These are phyloP conservation scores for Ypsolopha scabrella DNA, from an alignment of 2,888 invertebrate genomes.

Conservation along the genomic window DNA sequence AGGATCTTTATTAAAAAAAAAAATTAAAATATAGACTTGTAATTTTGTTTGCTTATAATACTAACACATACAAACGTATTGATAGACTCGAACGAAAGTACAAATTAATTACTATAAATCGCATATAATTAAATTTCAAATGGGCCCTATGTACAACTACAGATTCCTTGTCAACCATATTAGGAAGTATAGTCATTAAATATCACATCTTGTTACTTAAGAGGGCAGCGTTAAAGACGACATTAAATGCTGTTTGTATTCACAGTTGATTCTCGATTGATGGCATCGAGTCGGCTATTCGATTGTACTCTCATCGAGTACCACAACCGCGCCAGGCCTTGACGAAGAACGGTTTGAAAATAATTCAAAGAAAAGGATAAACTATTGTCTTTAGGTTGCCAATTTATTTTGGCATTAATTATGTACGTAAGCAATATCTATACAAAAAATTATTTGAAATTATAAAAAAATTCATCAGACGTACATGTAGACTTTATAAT, in stretches of 20 bases:
- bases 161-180: not conserved
- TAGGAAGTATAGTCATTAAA: conserved; percentile 14
- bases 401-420: too few species aligned
- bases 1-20: too few species aligned
- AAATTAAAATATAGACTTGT: too few species aligned
- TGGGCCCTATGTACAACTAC: too few species aligned
- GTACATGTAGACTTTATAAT: too few species aligned
- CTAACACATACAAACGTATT: too few species aligned
- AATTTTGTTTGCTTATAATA: too few species aligned
- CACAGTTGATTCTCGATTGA: conserved; percentile 1
- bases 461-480: not conserved
- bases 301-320: not conserved
- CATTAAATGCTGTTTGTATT: conserved; percentile 10
- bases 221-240: conserved; percentile 15
- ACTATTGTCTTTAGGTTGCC: too few species aligned
- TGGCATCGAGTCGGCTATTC: not conserved
- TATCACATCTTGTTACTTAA: conserved; percentile 18
- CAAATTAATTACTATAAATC: too few species aligned
- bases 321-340: too few species aligned
- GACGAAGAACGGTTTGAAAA: not conserved
- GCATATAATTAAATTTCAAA: too few species aligned
- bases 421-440: not conserved
- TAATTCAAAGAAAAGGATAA: not conserved
- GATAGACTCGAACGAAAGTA: too few species aligned
- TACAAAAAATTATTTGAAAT: not conserved